Evolutionary conservation across 37 sponge, comb jelly and placozoan genomes (phyloP).

Genomic region (Lycopodina hypogea): DNA sequence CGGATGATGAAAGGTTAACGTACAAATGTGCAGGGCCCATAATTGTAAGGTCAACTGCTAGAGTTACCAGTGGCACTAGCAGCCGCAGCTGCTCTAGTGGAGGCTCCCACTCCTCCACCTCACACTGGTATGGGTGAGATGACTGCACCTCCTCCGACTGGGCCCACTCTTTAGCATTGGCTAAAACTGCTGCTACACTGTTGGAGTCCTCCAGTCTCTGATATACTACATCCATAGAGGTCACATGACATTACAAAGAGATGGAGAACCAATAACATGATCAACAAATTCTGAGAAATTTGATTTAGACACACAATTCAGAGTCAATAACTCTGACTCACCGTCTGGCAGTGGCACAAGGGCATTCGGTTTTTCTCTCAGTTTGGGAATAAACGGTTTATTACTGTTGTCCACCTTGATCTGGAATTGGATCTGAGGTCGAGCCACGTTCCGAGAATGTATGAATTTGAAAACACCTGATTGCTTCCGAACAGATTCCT

Average conservation of each 20-base stretch:
- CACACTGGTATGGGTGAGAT: conserved; percentile 68
- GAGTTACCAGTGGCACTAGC: conserved; percentile 44
- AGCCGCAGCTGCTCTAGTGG: conserved; percentile 39
- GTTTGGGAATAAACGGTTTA: conserved; percentile 72
- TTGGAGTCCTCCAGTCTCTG: conserved; percentile 44
- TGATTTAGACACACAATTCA: neutral
- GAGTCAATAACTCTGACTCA: conserved; percentile 6
- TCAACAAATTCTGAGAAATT: conserved; percentile 6
- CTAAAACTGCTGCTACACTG: conserved; percentile 44
- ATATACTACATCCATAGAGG: conserved; percentile 34
- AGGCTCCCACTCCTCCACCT: conserved; percentile 50
- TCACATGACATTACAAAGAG: conserved; percentile 4
- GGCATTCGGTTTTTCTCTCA: conserved; percentile 84
- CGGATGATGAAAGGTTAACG: too few species aligned
- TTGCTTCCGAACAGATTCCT: conserved; percentile 32
- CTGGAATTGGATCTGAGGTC: conserved; percentile 80
- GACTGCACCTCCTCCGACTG: conserved; percentile 21
- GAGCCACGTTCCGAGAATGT: conserved; percentile 67
- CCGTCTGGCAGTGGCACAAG: conserved; percentile 49
- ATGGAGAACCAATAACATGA: neutral
- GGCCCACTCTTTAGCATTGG: conserved; percentile 54
- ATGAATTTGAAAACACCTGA: conserved; percentile 22
- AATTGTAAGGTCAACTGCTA: neutral
- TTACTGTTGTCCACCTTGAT: conserved; percentile 84
- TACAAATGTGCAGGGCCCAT: too few species aligned